Base-by-base conservation (phyloP, 1,140 invertebrate species). In the Anagrus nilaparvatae region DNA sequence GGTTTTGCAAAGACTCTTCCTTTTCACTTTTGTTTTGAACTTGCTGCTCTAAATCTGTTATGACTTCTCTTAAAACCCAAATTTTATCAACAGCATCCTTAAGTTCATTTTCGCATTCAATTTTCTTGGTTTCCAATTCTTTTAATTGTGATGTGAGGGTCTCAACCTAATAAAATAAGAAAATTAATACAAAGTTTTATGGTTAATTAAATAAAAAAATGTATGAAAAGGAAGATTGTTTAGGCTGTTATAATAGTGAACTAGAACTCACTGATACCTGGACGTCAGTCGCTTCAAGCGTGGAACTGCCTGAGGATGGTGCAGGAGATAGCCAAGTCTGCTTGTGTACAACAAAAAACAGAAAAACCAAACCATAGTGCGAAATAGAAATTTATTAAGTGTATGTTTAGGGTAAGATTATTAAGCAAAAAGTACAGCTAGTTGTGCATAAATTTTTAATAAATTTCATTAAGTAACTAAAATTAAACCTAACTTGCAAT, bases 71-170 rank as follows among this genome's bases (percentile, higher is more conserved):
- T 4, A 87, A 61, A 6, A 81, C 67, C 43, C 70, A 68, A 14
- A 86, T 77, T 57, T 87, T 86, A 8, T 84, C 80, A 12, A 79
- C 67, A 0, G 79, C 75, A 3, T 74, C 73, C 58, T 82, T 79
- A 0, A 81, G 59, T 45, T 87, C 82, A 0, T 62, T 62, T 52
- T 86, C 79, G 0, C 74, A 52, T 31, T 74, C 70, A 1, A 70
- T 63, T 48, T 75, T 77, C 30, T 72, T 74, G 0, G 65, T 54
- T 47, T 79, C 75, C 2, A 74, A 56, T 12, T 80, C 76, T 1
- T 60, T 56, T 21, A 84, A 68, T 37, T 77, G 61, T 39, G 69
- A 65, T 19, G 74, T 76, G 20, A 84, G 54, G 32, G 76, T 72
- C 49, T 82, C 81, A 14, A 80, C 77, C 80, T 85, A 45, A 27